phyloP scores from a whole-genome alignment of 2,797 vertebrate genomes.

The Salarias fasciatus region DNA sequence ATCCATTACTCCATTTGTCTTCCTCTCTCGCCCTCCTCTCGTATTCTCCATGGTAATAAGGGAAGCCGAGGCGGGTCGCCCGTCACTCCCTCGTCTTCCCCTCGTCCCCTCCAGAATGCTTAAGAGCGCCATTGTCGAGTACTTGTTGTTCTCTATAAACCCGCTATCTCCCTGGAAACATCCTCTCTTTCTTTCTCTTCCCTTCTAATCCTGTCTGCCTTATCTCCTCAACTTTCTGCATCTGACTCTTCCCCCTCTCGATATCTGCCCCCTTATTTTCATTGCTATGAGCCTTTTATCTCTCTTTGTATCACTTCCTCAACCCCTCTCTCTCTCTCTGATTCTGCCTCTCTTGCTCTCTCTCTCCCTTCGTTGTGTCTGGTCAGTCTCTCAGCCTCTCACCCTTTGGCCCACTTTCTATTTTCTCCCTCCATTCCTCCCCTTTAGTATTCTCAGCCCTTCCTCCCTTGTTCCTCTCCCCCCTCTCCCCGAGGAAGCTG shows the following conservation, averaged over 20 bases:
- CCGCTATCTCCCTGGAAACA: conserved; percentile 43
- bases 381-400: conserved; percentile 14
- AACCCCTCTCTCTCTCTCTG: conserved; percentile 8
- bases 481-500: conserved; percentile 29
- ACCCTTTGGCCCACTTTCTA: conserved; percentile 39
- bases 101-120: conserved; percentile 22
- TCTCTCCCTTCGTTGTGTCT: conserved; percentile 22
- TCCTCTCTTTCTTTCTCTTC: conserved; percentile 26
- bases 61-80: conserved; percentile 19
- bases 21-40: not conserved
- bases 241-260: conserved; percentile 9
- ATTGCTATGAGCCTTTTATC: conserved; percentile 40
- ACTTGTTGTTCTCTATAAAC: conserved; percentile 57
- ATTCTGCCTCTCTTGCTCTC: conserved; percentile 4
- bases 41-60: not conserved
- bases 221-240: conserved; percentile 44
- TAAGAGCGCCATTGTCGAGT: conserved; percentile 38
- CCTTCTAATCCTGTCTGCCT: conserved; percentile 36
- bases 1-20: conserved; percentile 46
- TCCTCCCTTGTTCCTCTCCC: not conserved
- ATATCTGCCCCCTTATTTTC: conserved; percentile 32
- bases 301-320: conserved; percentile 28
- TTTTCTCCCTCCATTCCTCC: conserved; percentile 15
- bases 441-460: conserved; percentile 13
- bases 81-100: conserved; percentile 3